Conservation (phyloP, 2,888 invertebrate genomes). For the Cistogaster globosa region DNA sequence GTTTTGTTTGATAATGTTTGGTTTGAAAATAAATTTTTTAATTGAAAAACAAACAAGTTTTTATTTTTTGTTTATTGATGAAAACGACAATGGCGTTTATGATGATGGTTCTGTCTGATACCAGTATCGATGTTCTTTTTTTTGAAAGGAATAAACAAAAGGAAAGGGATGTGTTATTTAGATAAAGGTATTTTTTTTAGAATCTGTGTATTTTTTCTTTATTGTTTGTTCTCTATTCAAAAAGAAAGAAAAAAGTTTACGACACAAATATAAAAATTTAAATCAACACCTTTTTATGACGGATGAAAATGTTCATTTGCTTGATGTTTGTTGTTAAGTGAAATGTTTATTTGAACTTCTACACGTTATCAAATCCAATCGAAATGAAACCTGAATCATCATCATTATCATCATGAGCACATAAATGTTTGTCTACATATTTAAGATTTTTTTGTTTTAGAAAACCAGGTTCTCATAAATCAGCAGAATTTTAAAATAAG, state of each 20-base stretch:
- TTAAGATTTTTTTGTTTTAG: no score
- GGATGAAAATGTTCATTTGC: constrained; percentile 28
- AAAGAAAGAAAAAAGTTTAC: constrained; percentile 12
- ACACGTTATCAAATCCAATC: constrained; percentile 21
- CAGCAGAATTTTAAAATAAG: not conserved
- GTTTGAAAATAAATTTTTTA: constrained; percentile 51
- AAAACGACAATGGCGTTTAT: not conserved
- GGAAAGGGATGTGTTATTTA: constrained; percentile 27
- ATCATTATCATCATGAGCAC: not conserved
- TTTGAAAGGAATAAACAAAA: not conserved
- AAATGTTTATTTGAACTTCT: constrained; percentile 10
- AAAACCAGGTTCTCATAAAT: not conserved
- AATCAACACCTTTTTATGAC: constrained; percentile 60
- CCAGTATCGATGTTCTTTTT: not conserved
- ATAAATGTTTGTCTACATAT: no score
- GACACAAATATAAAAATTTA: constrained; percentile 53
- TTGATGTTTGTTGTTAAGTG: not conserved
- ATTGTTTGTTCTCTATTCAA: constrained; percentile 30
- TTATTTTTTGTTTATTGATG: constrained; percentile 10
- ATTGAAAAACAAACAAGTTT: constrained; percentile 51
- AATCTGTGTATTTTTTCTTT: constrained; percentile 15
- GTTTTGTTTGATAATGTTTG: constrained; percentile 49
- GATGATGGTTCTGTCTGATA: no score
- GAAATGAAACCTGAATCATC: constrained; percentile 40
- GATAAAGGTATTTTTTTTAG: constrained; percentile 17